Conservation (phyloP, 2,888 invertebrate genomes). For the Agonopterix arenella region DNA sequence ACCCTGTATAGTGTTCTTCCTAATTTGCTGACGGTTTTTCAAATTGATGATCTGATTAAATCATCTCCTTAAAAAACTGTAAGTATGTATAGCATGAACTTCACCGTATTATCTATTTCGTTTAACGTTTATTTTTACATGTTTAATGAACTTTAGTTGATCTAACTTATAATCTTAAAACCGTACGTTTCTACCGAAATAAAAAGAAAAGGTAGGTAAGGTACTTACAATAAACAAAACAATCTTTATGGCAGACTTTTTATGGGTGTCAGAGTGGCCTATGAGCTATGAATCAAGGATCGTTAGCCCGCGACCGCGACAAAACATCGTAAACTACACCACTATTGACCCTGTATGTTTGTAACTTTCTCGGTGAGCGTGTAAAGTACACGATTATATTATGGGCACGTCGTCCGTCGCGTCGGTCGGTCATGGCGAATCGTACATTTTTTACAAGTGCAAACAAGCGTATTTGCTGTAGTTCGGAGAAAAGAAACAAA, state of each 20-base stretch:
- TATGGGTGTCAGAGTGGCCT: neutral
- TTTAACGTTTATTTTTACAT: too few species aligned
- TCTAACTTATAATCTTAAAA: too few species aligned
- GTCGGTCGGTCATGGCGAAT: slow-evolving; percentile 22
- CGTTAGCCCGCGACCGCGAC: slow-evolving; percentile 15
- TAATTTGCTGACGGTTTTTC: too few species aligned
- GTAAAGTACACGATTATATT: slow-evolving; percentile 13
- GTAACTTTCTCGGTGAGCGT: slow-evolving; percentile 31
- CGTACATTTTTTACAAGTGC: slow-evolving; percentile 32
- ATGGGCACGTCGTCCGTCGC: neutral
- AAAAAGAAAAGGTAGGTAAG: too few species aligned
- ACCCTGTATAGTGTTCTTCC: too few species aligned
- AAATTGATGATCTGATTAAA: too few species aligned
- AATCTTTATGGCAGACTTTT: neutral
- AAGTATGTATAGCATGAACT: too few species aligned
- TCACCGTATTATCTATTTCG: too few species aligned
- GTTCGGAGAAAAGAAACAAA: neutral
- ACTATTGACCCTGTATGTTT: slow-evolving; percentile 24
- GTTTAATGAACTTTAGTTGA: too few species aligned
- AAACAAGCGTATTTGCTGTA: neutral
- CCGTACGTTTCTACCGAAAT: too few species aligned
- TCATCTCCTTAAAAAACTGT: too few species aligned
- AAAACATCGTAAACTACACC: slow-evolving; percentile 37
- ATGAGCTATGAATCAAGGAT: neutral
- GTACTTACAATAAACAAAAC: neutral